Conservation (phyloP, 2,797 vertebrate genomes). For the Florisuga fusca region DNA sequence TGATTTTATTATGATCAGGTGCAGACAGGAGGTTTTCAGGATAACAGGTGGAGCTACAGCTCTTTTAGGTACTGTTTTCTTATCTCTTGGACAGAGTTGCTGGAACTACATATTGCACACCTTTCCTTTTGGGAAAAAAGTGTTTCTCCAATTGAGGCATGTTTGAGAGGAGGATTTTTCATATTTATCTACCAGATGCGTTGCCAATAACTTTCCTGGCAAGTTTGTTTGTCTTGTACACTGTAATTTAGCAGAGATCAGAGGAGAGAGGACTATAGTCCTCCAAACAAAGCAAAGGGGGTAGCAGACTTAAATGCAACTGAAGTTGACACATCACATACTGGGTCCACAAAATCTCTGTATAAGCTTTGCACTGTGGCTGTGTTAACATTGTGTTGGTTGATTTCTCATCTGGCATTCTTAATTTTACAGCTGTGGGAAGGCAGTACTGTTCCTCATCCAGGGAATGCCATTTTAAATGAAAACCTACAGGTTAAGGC, state of each 20-base stretch:
- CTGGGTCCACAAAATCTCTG: neutral
- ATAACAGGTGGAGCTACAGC: neutral
- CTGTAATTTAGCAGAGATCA: neutral
- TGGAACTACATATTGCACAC: neutral
- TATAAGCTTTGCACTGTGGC: neutral
- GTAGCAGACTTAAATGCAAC: neutral
- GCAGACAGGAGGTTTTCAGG: neutral
- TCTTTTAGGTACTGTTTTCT: neutral
- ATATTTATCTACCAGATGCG: neutral
- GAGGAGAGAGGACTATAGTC: neutral
- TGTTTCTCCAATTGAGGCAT: slow-evolving; percentile 13
- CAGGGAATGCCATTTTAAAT: neutral
- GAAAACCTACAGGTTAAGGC: neutral
- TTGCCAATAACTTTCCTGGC: slow-evolving; percentile 27
- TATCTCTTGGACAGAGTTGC: neutral
- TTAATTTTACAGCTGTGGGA: neutral
- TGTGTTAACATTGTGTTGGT: neutral
- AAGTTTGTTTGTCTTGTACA: neutral
- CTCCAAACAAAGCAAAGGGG: neutral
- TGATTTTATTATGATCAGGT: neutral
- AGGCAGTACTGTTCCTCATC: neutral
- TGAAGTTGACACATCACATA: neutral
- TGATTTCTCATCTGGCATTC: neutral
- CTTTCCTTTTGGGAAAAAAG: neutral
- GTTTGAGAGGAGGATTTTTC: slow-evolving; percentile 1